Base-by-base conservation (phyloP, 2,888 invertebrate species). In the Anarsia innoxiella region DNA sequence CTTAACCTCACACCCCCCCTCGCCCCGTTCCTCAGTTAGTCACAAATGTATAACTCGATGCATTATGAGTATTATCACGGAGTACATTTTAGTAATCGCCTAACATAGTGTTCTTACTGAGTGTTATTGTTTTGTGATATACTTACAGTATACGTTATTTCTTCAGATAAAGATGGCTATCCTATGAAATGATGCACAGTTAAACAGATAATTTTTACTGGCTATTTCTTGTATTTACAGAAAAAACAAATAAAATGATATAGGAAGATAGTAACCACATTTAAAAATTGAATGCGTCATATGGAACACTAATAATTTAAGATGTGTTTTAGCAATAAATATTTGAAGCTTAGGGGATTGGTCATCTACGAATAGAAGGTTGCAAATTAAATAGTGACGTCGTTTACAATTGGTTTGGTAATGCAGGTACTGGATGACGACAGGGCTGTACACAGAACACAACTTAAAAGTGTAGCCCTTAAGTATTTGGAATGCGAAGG, bases 151-250 rank as follows among this genome's bases (percentile, higher is more conserved):
- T 73, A 80, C 72, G 66, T 83, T 79, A 85, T 82, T 80, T 86
- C 86, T 85, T 85, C 85, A 83, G 77, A 84, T 82, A 85, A 79
- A 85, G 87, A 86, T 86, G 87, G 88, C 88, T 88, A 89, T 89
- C 89, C 89, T 89, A 89, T 88, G 88, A 87, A 88, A 88, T 88
- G 89, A 87, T 88, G 88, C 88, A 90, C 87, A 90, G 89, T 89
- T 89, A 89, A 90, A 90, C 88, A 89, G 88, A 90, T 89, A 88
- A 89, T 89, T 87, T 90, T 89, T 89, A 89, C 86, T 86, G 78
- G 72, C 83, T 76, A 77, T 82, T 80, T 80, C 72, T 80, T 79
- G 78, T 83, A 84, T 86, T 83, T 80, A 83, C 79, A 85, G 71
- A 73, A 70, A 72, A 52, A 65, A 62, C 62, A 59, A 68, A 72